Percentiles rank a stretch among this genome's conserved stretches.
Conservation (phyloP, 2,113 vertebrate species). For the Pterocles orientalis region DNA sequence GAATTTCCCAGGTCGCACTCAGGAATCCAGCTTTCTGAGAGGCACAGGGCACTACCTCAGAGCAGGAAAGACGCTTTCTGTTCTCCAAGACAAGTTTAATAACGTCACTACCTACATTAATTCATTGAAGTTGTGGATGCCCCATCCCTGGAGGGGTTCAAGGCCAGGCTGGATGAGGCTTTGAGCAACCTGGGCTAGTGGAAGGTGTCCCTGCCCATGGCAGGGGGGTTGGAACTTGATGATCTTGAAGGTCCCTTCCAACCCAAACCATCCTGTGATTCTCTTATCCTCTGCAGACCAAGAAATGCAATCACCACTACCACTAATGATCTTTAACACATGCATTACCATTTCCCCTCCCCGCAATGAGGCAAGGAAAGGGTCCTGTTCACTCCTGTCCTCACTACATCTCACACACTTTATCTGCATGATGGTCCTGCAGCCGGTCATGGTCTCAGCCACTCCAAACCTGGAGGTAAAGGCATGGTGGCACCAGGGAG, state of each 20-base stretch:
- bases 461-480: background rate
- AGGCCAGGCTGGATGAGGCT: no score
- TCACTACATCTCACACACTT: background rate
- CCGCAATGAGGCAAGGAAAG: background rate
- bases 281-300: background rate
- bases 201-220: no score
- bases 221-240: no score
- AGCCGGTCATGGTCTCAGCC: background rate
- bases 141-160: no score
- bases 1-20: constrained; percentile 22
- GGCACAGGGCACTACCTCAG: background rate
- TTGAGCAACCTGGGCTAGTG: no score
- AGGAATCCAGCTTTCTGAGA: constrained; percentile 14
- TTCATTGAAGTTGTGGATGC: background rate
- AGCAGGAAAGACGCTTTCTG: constrained; percentile 26
- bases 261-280: no score
- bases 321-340: background rate
- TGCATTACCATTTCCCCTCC: background rate
- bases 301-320: background rate
- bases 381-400: background rate
- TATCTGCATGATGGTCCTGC: background rate
- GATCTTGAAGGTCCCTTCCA: no score
- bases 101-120: background rate
- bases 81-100: constrained; percentile 15
- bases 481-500: accelerated